phyloP scores from a whole-genome alignment of 2,888 invertebrate genomes.

The Xestia c-nigrum region DNA sequence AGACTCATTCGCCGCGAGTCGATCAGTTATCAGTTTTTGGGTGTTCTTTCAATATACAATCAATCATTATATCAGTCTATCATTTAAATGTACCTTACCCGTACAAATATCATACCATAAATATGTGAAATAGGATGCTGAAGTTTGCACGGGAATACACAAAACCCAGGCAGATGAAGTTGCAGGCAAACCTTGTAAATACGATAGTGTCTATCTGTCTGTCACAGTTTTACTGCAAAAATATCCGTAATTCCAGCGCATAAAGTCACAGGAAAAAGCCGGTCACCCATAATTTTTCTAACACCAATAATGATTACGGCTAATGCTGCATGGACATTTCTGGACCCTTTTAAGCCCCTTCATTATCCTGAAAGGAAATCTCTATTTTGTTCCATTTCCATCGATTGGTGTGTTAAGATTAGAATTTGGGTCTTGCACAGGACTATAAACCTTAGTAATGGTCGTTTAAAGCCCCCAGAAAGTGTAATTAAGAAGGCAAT shows the following conservation, averaged over 20 bases:
- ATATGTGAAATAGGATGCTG: no score
- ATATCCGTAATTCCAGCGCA: not conserved
- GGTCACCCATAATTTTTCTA: constrained; percentile 61
- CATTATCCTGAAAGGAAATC: constrained; percentile 82
- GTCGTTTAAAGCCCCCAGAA: constrained; percentile 69
- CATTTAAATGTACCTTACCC: no score
- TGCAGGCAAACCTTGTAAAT: no score
- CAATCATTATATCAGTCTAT: no score
- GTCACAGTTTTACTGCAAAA: not conserved
- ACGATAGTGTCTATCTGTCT: no score
- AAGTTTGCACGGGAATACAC: no score
- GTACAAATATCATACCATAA: no score
- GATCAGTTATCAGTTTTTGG: no score
- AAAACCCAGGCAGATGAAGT: no score
- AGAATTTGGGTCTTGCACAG: constrained; percentile 75
- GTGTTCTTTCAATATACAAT: no score
- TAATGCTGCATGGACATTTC: constrained; percentile 76
- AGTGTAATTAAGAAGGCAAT: constrained; percentile 62
- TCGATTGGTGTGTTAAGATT: constrained; percentile 79
- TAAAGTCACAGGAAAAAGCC: not conserved
- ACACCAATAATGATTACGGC: constrained; percentile 72
- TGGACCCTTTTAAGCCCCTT: constrained; percentile 80
- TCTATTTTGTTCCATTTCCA: constrained; percentile 78
- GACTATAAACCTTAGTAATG: constrained; percentile 71
- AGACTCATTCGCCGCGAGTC: no score